phyloP scores from a whole-genome alignment of 2,888 invertebrate species.

The Tridacna crocea region DNA sequence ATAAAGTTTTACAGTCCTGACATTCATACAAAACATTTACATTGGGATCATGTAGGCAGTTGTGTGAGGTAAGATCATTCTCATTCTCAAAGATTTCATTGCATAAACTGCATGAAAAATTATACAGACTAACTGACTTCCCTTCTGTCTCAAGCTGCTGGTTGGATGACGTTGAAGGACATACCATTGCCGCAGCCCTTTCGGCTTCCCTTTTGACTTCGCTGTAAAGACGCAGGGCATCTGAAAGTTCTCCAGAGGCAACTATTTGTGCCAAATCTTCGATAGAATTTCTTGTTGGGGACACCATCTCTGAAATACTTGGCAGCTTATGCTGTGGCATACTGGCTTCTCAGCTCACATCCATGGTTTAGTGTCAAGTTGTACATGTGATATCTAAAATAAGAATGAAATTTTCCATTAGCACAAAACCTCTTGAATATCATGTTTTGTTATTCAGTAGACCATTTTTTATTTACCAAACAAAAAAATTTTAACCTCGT shows the following conservation, averaged over 20 bases:
- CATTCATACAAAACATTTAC: slow-evolving; percentile 50
- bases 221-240: slow-evolving; percentile 18
- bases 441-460: no score
- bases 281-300: slow-evolving; percentile 13
- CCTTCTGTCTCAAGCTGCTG: background rate
- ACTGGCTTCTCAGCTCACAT: background rate
- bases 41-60: slow-evolving; percentile 15
- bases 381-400: no score
- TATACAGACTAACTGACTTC: background rate
- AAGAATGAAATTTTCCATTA: no score
- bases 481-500: no score
- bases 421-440: no score
- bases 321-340: background rate
- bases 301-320: background rate
- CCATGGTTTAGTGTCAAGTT: no score
- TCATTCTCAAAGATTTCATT: slow-evolving; percentile 18
- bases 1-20: slow-evolving; percentile 34
- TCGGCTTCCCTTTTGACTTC: slow-evolving; percentile 12
- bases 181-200: background rate
- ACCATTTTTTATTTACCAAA: no score
- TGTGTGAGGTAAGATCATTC: slow-evolving; percentile 16
- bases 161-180: background rate
- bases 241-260: slow-evolving; percentile 7
- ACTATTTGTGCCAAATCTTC: slow-evolving; percentile 20
- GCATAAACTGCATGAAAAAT: slow-evolving; percentile 28